Percentiles rank a stretch among this genome's conserved stretches.
Evolutionary conservation across 2,888 invertebrate genomes (phyloP).

Genomic region (Folsomia candida): DNA sequence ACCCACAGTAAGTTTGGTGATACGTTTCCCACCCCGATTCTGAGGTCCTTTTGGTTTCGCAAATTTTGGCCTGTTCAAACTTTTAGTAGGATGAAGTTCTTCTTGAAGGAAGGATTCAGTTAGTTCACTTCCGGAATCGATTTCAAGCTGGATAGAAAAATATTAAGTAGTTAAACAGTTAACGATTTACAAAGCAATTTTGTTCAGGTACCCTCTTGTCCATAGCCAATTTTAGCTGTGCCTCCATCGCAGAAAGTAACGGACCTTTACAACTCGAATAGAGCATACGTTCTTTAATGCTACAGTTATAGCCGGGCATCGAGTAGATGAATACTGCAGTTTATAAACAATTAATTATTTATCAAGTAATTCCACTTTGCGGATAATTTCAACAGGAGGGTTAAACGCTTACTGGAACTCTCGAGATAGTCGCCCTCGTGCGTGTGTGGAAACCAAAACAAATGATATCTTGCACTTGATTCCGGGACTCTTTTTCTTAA

Average conservation of each 20-base stretch:
- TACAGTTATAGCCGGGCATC: constrained; percentile 94
- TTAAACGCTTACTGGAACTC: constrained; percentile 65
- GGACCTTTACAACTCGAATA: constrained; percentile 97
- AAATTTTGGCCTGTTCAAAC: constrained; percentile 84
- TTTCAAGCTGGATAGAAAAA: constrained; percentile 71
- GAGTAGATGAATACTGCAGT: constrained; percentile 92
- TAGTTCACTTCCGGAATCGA: constrained; percentile 83
- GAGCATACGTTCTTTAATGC: constrained; percentile 96
- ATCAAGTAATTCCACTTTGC: neutral
- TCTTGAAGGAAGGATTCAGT: constrained; percentile 87
- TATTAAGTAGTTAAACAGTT: neutral
- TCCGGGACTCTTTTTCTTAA: constrained; percentile 77
- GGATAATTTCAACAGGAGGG: neutral
- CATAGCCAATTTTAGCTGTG: constrained; percentile 70
- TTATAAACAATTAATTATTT: constrained; percentile 4
- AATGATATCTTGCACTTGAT: constrained; percentile 84
- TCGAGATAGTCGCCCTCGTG: constrained; percentile 89
- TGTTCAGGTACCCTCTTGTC: constrained; percentile 72
- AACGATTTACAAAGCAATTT: neutral
- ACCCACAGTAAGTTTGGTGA: constrained; percentile 64
- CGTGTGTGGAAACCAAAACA: constrained; percentile 85
- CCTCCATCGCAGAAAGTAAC: constrained; percentile 77
- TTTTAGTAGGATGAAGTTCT: constrained; percentile 89
- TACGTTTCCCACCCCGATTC: constrained; percentile 83
- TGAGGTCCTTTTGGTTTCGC: constrained; percentile 96